Conservation (phyloP, 2,113 vertebrate genomes). For the Elaphurus davidianus region DNA sequence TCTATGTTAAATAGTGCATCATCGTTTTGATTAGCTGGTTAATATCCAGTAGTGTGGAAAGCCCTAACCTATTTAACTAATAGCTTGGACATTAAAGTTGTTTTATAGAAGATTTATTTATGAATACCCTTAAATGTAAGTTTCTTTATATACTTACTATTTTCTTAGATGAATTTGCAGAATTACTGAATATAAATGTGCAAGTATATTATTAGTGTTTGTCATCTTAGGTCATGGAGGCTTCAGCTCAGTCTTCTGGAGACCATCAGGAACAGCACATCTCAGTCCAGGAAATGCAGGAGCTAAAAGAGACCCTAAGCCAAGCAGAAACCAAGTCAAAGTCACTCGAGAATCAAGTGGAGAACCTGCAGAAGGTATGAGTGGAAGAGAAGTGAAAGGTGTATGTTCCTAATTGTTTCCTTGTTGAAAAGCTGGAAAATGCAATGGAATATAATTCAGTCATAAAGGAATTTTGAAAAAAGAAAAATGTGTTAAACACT, state of each 20-base stretch:
- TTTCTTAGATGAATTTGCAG: neutral
- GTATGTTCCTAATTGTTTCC: neutral
- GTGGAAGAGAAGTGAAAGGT: neutral
- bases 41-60: neutral
- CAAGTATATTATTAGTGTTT: neutral
- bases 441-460: neutral
- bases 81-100: neutral
- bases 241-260: constrained; percentile 84
- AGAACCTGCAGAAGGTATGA: constrained; percentile 90
- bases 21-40: neutral
- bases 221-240: constrained; percentile 85
- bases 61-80: neutral
- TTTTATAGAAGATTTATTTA: neutral
- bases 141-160: neutral
- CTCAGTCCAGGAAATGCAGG: constrained; percentile 91
- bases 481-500: neutral
- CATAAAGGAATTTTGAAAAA: neutral
- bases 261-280: constrained; percentile 90
- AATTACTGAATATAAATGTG: neutral
- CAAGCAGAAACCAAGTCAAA: constrained; percentile 89
- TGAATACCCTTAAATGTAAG: neutral
- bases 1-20: neutral
- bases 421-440: neutral
- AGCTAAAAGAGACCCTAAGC: constrained; percentile 86
- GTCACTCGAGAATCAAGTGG: constrained; percentile 89